A percentile compares a stretch with the other conserved stretches of the same genome.
Evolutionary conservation across 2,797 vertebrate genomes (phyloP).

Genomic region (Hypotaenidia okinawae): DNA sequence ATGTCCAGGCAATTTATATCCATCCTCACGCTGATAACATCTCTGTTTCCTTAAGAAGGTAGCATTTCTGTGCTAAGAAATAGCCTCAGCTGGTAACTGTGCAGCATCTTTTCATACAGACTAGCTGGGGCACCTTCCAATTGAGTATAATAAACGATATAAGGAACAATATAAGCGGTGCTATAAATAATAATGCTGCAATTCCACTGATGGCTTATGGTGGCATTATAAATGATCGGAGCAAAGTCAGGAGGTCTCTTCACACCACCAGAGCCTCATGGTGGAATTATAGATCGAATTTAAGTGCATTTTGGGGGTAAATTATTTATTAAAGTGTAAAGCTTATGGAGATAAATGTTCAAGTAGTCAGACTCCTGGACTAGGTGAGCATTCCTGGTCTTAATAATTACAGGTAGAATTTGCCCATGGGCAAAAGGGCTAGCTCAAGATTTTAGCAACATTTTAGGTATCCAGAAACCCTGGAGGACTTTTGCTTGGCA

Average conservation of each 20-base stretch:
- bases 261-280: constrained; percentile 57
- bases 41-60: constrained; percentile 1
- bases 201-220: constrained; percentile 65
- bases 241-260: constrained; percentile 70
- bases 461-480: constrained; percentile 4
- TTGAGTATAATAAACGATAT: constrained; percentile 65
- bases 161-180: constrained; percentile 61
- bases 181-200: constrained; percentile 71
- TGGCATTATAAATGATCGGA: constrained; percentile 64
- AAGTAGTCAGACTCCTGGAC: constrained; percentile 16
- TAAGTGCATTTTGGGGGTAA: constrained; percentile 70
- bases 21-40: background rate
- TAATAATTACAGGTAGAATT: constrained; percentile 53
- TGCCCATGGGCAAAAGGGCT: background rate
- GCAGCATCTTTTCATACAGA: constrained; percentile 21
- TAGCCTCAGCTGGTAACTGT: background rate
- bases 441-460: constrained; percentile 21
- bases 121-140: constrained; percentile 50
- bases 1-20: constrained; percentile 3
- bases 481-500: background rate
- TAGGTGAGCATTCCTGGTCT: constrained; percentile 46
- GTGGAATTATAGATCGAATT: constrained; percentile 67
- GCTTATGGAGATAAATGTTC: constrained; percentile 64
- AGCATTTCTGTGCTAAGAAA: constrained; percentile 6
- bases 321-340: constrained; percentile 71